Evolutionary conservation across 2,113 vertebrate species (phyloP).

Genomic region (Pelecanus crispus): DNA sequence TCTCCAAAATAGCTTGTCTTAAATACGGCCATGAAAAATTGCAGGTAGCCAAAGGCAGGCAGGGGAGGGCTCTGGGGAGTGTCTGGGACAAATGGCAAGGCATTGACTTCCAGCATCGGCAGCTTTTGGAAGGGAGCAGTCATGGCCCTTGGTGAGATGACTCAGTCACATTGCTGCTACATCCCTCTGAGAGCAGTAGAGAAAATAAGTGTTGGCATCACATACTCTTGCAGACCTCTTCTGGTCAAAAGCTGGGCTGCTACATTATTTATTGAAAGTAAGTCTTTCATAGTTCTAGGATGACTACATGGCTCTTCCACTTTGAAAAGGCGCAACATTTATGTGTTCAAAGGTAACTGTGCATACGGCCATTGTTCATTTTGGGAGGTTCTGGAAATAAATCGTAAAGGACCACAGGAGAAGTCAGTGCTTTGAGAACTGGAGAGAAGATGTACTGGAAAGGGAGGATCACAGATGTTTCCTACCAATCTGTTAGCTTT

Average conservation of each 20-base stretch:
- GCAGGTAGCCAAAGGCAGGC: neutral
- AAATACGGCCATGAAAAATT: neutral
- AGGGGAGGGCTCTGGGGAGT: neutral
- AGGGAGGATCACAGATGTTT: neutral
- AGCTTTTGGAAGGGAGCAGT: rapidly evolving
- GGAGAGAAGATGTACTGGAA: neutral
- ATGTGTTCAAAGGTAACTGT: rapidly evolving
- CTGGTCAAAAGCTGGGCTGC: neutral
- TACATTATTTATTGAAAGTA: neutral
- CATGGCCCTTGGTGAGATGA: neutral
- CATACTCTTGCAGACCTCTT: neutral
- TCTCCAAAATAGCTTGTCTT: neutral
- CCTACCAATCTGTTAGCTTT: neutral
- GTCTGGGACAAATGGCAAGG: rapidly evolving
- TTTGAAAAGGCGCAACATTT: rapidly evolving
- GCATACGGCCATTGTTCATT: rapidly evolving
- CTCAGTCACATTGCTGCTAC: neutral
- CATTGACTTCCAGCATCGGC: neutral
- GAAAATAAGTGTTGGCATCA: neutral
- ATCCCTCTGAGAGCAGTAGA: neutral
- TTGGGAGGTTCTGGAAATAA: neutral
- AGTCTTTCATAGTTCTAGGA: neutral
- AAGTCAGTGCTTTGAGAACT: neutral
- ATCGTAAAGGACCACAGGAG: neutral
- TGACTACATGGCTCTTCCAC: neutral